Evolutionary conservation across 2,797 vertebrate genomes (phyloP), one percentile per base, ranked within the genome.

Genomic region (Meda fulgida): DNA sequence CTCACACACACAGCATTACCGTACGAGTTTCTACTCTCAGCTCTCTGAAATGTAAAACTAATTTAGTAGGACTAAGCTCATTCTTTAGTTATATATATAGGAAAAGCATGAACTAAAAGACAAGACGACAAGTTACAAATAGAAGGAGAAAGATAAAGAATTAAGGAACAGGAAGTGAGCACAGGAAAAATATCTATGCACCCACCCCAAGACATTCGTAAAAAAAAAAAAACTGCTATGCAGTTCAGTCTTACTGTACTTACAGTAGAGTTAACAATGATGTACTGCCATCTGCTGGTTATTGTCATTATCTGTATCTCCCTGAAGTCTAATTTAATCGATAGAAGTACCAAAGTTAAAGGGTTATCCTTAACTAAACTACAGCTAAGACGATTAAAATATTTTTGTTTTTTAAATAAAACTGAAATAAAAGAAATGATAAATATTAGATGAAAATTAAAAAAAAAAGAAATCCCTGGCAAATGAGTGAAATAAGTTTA

Each of bases 1-100:
- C 86, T 72, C 87, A 84, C 63, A 86, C 75, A 90, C 86, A 87
- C 87, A 66, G 18, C 31, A 13, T 67, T 23, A 77, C 60, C 67
- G 34, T 77, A 51, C 26, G 43, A 76, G 14, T 75, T 8, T 63
- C 53, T 71, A 46, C 21, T 53, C 60, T 36, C 58, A 83, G 21
- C 38, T 38, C 72, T 53, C 72, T 36, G 40, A 75, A 16, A 34
- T 10, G 18, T 21, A 48, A 60, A 73, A 48, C 53, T 46, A 14
- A 7, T n/a, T 72, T 40, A 40, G 53, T 23, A 2, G 5, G 65
- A 80, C 36, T 29, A 65, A 63, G 46, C 85, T 70, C 63, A 81
- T 23, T 29, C 85, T 53, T 38, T 55, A 67, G n/a, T 36, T 69
- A 1, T 29, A 31, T 29, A 31, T 31, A 9, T 19, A 31, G 78